Evolutionary conservation across 2,888 invertebrate species (phyloP).

Genomic region (Chamaedrilus cognettii): DNA sequence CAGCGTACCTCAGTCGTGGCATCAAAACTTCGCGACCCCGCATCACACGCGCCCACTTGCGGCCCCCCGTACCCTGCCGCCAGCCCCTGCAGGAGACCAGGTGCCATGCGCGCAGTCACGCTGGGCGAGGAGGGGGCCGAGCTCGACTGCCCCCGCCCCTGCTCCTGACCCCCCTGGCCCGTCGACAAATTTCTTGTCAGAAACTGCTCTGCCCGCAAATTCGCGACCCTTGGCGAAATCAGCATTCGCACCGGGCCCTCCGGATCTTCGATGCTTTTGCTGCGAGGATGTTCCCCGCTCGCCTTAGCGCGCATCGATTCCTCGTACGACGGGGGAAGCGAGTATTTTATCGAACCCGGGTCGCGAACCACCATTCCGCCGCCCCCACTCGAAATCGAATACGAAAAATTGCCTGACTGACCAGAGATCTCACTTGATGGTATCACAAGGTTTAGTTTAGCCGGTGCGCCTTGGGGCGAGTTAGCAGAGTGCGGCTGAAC

Average conservation of each 20-base stretch:
- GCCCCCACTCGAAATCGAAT: slow-evolving; percentile 1
- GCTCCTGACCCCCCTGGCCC: not conserved
- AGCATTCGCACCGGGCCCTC: not conserved
- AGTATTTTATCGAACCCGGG: not conserved
- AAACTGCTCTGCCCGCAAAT: slow-evolving; percentile 12
- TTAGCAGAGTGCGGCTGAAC: slow-evolving; percentile 21
- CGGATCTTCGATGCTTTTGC: not conserved
- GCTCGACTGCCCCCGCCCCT: not conserved
- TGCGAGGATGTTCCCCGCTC: slow-evolving; percentile 15
- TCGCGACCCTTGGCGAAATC: slow-evolving; percentile 1
- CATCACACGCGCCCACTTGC: too few species aligned
- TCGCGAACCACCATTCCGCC: not conserved
- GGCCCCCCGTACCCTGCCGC: too few species aligned
- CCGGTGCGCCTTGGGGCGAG: not conserved
- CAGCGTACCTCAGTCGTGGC: too few species aligned
- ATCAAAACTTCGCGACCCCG: too few species aligned
- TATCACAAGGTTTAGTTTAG: slow-evolving; percentile 9
- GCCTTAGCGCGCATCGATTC: slow-evolving; percentile 17
- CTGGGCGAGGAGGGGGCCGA: slow-evolving; percentile 2
- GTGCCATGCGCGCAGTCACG: not conserved
- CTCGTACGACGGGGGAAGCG: slow-evolving; percentile 17
- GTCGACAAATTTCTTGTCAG: not conserved
- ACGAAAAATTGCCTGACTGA: slow-evolving; percentile 6
- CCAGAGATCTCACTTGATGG: slow-evolving; percentile 1
- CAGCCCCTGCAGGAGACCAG: too few species aligned